Evolutionary conservation across 2,797 vertebrate genomes (phyloP).

Genomic region (Leptatherina wallacei): DNA sequence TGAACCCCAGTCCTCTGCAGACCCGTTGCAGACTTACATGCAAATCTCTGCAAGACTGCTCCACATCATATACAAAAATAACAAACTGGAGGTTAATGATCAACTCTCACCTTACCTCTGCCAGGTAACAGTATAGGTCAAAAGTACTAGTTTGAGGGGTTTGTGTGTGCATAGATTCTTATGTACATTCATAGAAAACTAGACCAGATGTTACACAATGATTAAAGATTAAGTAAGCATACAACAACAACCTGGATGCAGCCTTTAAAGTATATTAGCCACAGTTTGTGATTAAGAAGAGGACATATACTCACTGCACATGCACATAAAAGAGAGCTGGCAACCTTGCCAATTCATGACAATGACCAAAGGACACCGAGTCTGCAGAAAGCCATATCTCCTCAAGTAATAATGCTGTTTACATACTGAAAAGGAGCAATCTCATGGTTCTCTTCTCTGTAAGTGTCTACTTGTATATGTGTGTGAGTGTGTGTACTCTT

Average conservation of each 20-base stretch:
- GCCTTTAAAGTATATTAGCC: conserved; percentile 1
- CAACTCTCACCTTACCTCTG: neutral
- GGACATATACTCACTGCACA: neutral
- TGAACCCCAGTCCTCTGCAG: conserved; percentile 69
- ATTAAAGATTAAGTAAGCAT: neutral
- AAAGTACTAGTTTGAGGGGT: neutral
- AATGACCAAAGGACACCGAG: no score
- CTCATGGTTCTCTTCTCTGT: no score
- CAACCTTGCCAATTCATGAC: neutral
- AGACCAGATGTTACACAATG: no score
- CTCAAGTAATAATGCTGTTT: no score
- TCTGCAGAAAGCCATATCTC: no score
- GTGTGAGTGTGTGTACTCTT: no score
- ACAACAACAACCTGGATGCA: neutral
- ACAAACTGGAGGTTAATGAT: neutral
- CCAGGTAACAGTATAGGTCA: neutral
- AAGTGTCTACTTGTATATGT: no score
- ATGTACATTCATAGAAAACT: neutral
- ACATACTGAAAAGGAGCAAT: no score
- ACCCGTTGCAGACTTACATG: conserved; percentile 44
- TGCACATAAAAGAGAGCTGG: neutral
- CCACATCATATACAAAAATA: conserved; percentile 6
- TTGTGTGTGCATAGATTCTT: neutral
- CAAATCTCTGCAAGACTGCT: conserved; percentile 46
- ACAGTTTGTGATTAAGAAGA: neutral